Base-by-base conservation (phyloP, 2,113 vertebrate genomes). In the Cacatua alba region DNA sequence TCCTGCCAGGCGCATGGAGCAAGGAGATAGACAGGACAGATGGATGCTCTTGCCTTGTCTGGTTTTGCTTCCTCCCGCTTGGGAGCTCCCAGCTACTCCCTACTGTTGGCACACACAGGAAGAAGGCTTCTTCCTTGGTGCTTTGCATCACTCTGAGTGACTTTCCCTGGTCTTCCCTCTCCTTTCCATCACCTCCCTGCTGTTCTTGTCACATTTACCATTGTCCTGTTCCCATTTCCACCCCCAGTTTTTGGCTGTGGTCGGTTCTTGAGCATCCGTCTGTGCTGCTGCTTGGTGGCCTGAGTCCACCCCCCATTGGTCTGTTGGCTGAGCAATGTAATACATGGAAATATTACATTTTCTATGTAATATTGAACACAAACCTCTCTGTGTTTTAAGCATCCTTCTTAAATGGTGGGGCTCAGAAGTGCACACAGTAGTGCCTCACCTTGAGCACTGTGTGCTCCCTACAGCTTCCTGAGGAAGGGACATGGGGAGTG, bases 291-390 rank as follows among this genome's bases (percentile, higher is more conserved):
- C 39, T 19, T 33, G 51, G 20, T 41, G 29, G 7, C 18, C 44
- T 3, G 1, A n/a, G 52, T 7, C 46, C 46, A 18, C 1, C 15
- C 60, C 46, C 13, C 0, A 1, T 17, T 13, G 23, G 67, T n/a
- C 10, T 13, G 24, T 19, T 39, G 39, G 8, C 7, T 16, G 39
- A 72, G n/a, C 39, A 12, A 21, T 59, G 55, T 14, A 14, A 23
- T 15, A n/a, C 55, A 59, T n/a, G 33, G 33, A n/a, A n/a, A 57
- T n/a, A n/a, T 3, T 21, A 57, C 4, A 2, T 77, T 39, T 51
- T 59, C 24, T 1, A 0, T 9, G 0, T 9, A 21, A n/a, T 7
- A 11, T 4, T 52, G 37, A 62, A 39, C 28, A 10, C 9, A 19
- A 25, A 19, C 19, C 21, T 49, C n/a, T 46, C 6, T 23, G 20